phyloP scores from a whole-genome alignment of 2,888 invertebrate genomes.

The Erpobdella octoculata region DNA sequence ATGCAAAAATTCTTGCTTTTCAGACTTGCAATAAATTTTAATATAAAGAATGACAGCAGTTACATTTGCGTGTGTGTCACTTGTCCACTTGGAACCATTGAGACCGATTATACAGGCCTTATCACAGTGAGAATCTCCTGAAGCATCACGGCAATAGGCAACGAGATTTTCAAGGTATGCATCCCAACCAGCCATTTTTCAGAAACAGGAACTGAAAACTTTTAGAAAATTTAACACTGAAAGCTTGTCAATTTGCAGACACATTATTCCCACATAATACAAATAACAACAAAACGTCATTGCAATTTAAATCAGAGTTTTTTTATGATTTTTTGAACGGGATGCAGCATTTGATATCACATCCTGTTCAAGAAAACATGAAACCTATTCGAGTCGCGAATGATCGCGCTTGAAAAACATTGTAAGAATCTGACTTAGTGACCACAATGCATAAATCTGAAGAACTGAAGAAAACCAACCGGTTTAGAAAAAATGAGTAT shows the following conservation, averaged over 20 bases:
- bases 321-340: no score
- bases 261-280: no score
- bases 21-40: not conserved
- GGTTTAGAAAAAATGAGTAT: not conserved
- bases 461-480: not conserved
- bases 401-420: no score
- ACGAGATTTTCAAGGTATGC: slow-evolving; percentile 41
- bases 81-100: slow-evolving; percentile 40
- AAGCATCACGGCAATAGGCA: slow-evolving; percentile 36
- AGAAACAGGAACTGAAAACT: not conserved
- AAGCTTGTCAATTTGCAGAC: not conserved
- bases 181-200: slow-evolving; percentile 38
- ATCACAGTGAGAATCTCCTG: slow-evolving; percentile 36
- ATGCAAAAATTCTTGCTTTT: not conserved
- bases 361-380: not conserved
- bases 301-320: no score
- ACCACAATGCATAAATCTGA: not conserved
- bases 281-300: no score
- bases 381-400: no score
- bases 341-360: no score
- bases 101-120: slow-evolving; percentile 40
- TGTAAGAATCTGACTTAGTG: no score
- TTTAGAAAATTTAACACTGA: not conserved
- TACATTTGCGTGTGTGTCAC: slow-evolving; percentile 30
- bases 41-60: not conserved